Evolutionary conservation across 2,888 invertebrate species (phyloP).

Genomic region (Seira sanloemensis): DNA sequence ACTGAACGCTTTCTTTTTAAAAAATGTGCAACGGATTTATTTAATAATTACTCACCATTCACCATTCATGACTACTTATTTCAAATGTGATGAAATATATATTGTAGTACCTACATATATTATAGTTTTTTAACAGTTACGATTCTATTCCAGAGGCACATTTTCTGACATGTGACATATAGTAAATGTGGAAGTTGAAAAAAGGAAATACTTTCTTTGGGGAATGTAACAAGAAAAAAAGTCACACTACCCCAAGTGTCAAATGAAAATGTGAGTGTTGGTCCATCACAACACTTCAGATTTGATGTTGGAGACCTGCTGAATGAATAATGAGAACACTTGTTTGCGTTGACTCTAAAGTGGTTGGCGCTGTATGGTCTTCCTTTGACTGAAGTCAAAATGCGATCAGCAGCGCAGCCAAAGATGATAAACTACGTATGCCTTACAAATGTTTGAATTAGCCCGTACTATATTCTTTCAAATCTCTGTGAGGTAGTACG

Average conservation of each 20-base stretch:
- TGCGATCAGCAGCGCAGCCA: too few relatives aligned
- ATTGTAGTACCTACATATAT: too few relatives aligned
- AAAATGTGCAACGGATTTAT: too few relatives aligned
- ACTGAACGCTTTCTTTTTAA: too few relatives aligned
- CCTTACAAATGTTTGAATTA: not conserved
- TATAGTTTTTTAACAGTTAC: too few relatives aligned
- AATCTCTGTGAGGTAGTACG: not conserved
- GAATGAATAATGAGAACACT: conserved; percentile 12
- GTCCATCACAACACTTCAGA: not conserved
- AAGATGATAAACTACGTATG: not conserved
- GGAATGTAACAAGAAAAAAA: not conserved
- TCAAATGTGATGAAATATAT: too few relatives aligned
- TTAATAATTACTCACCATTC: too few relatives aligned
- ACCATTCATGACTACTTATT: too few relatives aligned
- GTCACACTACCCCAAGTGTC: not conserved
- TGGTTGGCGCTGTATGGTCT: not conserved
- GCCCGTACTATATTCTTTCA: not conserved
- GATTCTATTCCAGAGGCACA: not conserved
- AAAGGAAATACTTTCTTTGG: not conserved
- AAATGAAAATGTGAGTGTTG: not conserved
- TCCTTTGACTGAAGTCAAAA: too few relatives aligned
- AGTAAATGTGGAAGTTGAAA: not conserved
- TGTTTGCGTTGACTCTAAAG: not conserved
- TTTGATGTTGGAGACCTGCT: not conserved
- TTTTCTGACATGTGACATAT: not conserved